A percentile compares a stretch with the other conserved stretches of the same genome.
Evolutionary conservation across 2,113 vertebrate genomes (phyloP).

Genomic region (Neotoma lepida): DNA sequence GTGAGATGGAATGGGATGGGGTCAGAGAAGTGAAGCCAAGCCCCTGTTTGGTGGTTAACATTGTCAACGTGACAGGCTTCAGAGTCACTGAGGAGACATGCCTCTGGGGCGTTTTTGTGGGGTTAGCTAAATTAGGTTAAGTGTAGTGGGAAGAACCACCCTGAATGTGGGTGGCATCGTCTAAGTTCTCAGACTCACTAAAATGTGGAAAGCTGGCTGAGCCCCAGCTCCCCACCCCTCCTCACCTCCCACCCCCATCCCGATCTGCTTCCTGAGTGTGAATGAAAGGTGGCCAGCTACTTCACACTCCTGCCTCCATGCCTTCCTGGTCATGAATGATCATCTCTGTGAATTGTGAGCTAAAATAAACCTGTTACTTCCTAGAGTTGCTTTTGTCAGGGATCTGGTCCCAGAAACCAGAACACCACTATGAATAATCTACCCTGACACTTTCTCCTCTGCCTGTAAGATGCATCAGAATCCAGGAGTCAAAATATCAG

Average conservation of each 20-base stretch:
- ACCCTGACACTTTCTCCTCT: neutral
- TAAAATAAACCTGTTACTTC: neutral
- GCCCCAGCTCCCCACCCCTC: neutral
- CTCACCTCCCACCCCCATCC: neutral
- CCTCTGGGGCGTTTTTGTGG: neutral
- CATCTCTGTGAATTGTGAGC: neutral
- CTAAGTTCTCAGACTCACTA: neutral
- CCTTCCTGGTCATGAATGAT: neutral
- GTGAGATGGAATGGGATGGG: no score
- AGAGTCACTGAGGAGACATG: neutral
- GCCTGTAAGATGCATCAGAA: neutral
- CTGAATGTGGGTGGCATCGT: neutral
- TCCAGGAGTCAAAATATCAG: neutral
- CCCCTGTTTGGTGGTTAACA: neutral
- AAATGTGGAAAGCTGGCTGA: neutral
- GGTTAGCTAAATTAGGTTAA: neutral
- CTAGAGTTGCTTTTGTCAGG: neutral
- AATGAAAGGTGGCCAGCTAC: neutral
- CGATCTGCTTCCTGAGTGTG: neutral
- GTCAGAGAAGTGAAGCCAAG: neutral
- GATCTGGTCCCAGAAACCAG: neutral
- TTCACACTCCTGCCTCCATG: neutral
- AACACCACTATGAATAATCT: no score
- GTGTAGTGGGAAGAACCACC: neutral
- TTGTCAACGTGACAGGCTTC: no score